Percentiles rank a stretch among this genome's conserved stretches.
Conservation (phyloP, 2,888 invertebrate genomes). For the Apamea anceps region DNA sequence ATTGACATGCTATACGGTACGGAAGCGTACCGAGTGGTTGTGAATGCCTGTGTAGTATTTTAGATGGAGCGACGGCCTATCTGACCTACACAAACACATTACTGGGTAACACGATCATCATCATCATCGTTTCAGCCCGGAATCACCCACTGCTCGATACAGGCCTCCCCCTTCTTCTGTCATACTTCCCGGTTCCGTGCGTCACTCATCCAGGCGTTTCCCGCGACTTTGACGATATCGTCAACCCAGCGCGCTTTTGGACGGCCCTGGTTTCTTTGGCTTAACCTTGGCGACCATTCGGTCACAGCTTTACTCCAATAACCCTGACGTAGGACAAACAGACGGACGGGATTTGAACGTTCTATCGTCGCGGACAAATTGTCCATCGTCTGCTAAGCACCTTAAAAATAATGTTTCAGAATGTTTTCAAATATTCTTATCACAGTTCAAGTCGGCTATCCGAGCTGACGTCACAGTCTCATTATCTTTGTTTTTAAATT, state of each 20-base stretch:
- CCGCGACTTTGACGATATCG: too few species aligned
- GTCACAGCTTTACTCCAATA: neutral
- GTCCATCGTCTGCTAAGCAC: neutral
- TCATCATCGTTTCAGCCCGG: too few species aligned
- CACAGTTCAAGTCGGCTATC: constrained; percentile 15
- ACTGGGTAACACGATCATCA: neutral
- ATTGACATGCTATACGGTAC: too few species aligned
- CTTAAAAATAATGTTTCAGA: neutral
- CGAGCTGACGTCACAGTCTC: neutral
- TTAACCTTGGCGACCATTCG: neutral
- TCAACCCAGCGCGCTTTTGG: too few species aligned
- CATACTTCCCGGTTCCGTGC: neutral
- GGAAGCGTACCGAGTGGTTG: too few species aligned
- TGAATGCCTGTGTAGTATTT: neutral
- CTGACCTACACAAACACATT: neutral
- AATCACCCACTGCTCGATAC: too few species aligned
- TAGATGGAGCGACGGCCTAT: neutral
- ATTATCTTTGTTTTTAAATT: constrained; percentile 31
- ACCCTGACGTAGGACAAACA: neutral
- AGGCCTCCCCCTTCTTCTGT: too few species aligned
- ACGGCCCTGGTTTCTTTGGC: too few species aligned
- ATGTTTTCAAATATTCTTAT: constrained; percentile 7
- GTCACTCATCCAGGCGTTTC: neutral
- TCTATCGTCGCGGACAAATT: neutral
- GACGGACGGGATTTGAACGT: neutral